Base-by-base conservation (phyloP, 2,888 invertebrate genomes). In the Pandemis cinnamomeana region DNA sequence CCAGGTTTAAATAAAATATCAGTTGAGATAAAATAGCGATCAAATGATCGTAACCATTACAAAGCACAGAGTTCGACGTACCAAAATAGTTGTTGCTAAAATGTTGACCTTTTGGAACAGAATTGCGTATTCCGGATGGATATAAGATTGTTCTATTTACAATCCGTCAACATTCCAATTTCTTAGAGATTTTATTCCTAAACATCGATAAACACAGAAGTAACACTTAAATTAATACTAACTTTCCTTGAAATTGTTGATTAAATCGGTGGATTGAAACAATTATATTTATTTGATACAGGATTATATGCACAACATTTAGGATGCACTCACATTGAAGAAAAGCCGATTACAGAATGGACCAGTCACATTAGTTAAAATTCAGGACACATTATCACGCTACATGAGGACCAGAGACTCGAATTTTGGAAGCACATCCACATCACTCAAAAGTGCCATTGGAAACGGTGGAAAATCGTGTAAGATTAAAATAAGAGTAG, bases 251-350 rank as follows among this genome's bases (percentile, higher is more conserved):
- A 15, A 10, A 11, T 51, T 44, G 8, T 62, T 51, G 69, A 48
- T 27, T 67, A 62, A 27, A 15, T 67, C 61, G 67, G 67, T 72
- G 67, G 71, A 72, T 62, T 61, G 13, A 61, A 61, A 53, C 67
- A 72, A 44, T 67, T 67, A 36, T 71, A 66, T 41, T 48, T 20
- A 8, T 41, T 51, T 60, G 60, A 71, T 15, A 44, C 7, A 44
- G 44, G 60, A 61, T 20, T 48, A 10, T 36, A 53, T 44, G 67
- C 61, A 66, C 60, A 67, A 48, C 67, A 61, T 61, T 61, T 60
- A 71, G 41, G 10, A 0, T 10, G 10, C 44, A 0, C 44, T 44
- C 10, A 7, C 44, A 44, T 8, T 44, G 10, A 44, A 44, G 44
- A 7, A 7, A 10, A 7, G 44, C 44, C 8, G 44, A 44, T 44